These are phyloP conservation scores for Caenorhabditis sp. DNA, from an alignment of 2,888 invertebrate genomes.

Conservation along the genomic window DNA sequence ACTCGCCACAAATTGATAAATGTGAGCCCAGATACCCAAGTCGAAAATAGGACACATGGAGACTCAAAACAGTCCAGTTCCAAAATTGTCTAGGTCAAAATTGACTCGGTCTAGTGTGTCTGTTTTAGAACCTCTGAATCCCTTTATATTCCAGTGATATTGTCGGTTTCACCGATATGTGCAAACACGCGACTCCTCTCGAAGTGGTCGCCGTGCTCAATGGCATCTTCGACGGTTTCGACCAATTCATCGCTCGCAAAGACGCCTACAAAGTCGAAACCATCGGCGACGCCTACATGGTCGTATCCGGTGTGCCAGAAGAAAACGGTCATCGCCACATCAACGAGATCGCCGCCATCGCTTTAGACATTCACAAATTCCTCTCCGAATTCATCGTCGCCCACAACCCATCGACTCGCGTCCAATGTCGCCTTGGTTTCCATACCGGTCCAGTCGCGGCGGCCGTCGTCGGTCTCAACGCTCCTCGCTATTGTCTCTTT, in stretches of 20 bases:
- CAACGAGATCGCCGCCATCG: slow-evolving; percentile 61
- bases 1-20: too few species aligned
- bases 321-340: slow-evolving; percentile 66
- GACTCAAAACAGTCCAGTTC: too few species aligned
- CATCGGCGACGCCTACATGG: slow-evolving; percentile 70
- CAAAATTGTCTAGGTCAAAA: too few species aligned
- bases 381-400: slow-evolving; percentile 59
- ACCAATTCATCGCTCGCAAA: slow-evolving; percentile 62
- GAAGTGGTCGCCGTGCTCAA: slow-evolving; percentile 68
- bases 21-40: too few species aligned
- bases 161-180: slow-evolving; percentile 67
- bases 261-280: slow-evolving; percentile 68
- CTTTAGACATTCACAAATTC: slow-evolving; percentile 66
- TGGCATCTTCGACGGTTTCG: slow-evolving; percentile 66
- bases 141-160: slow-evolving; percentile 57
- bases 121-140: too few species aligned
- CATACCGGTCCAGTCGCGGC: slow-evolving; percentile 67
- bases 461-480: slow-evolving; percentile 70
- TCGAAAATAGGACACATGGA: too few species aligned
- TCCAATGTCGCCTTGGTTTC: slow-evolving; percentile 63
- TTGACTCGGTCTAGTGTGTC: too few species aligned
- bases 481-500: slow-evolving; percentile 70
- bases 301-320: slow-evolving; percentile 67
- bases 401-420: slow-evolving; percentile 43
- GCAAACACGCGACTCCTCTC: slow-evolving; percentile 58